Base-by-base conservation (phyloP, 2,888 invertebrate genomes). In the Drosophila cognata region DNA sequence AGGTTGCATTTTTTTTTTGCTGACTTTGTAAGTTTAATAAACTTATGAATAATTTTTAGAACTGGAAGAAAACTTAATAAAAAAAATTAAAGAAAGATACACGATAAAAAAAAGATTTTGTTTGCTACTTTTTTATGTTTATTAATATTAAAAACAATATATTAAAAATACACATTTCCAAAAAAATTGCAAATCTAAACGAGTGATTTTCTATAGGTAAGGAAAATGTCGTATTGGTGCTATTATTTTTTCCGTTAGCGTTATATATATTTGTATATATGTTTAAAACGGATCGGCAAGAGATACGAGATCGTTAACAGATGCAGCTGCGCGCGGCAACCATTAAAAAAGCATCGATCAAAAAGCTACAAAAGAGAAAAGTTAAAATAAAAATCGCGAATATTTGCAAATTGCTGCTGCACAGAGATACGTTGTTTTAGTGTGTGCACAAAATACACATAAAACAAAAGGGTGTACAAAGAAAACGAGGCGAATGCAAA, bases 291-390 rank as follows among this genome's bases (percentile, higher is more conserved):
- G 35, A 64, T 68, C 50, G 50, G 60, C 43, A 46, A 50, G 18
- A 48, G 29, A 46, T 36, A 66, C 53, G 61, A 57, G 64, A 62
- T 51, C 57, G 56, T 58, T 60, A 65, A 64, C 77, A 79, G 81
- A 56, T 77, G 73, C 84, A 87, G 71, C 70, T 74, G 82, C 71
- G 61, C 52, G 56, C 59, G 63, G 71, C 48, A 36, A 66, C 79
- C 81, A 82, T 89, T 89, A 85, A 89, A 86, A 79, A 77, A 66
- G 64, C 90, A 86, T 89, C 86, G 86, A 86, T 86, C 86, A 86
- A 78, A 89, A 78, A 73, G 58, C 57, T 38, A 51, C 56, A 41
- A 77, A 50, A 38, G 33, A 55, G 10, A 43, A n/a, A 35, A 36
- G 11, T 7, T 11, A 25, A 52, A 48, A 56, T 21, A 50, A 51